Evolutionary conservation across 2,888 invertebrate genomes (phyloP).

Genomic region (Bombylius discolor): DNA sequence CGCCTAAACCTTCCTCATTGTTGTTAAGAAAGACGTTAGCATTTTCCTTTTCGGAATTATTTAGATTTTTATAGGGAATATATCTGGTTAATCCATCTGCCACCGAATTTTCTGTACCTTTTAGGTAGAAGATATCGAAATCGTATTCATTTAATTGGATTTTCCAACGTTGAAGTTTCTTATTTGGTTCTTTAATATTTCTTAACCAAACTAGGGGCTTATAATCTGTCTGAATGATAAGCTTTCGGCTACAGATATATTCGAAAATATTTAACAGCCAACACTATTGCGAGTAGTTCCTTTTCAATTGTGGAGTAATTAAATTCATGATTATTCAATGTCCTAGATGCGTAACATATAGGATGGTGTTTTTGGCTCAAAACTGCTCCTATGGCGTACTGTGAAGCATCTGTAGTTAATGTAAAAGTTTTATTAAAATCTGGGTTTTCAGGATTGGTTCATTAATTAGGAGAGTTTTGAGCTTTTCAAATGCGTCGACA

Average conservation of each 20-base stretch:
- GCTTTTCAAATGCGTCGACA: not conserved
- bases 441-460: conserved; percentile 1
- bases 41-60: not conserved
- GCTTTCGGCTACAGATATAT: not conserved
- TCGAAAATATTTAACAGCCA: not conserved
- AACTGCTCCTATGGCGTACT: conserved; percentile 3
- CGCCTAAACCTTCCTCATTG: not conserved
- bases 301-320: not conserved
- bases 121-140: not conserved
- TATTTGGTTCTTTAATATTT: not conserved
- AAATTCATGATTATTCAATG: not conserved
- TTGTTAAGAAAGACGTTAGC: not conserved
- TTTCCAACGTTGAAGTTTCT: not conserved
- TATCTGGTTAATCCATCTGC: not conserved
- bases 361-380: not conserved
- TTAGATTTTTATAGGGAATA: not conserved
- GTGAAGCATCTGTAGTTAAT: conserved; percentile 4
- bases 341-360: not conserved
- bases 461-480: conserved; percentile 11
- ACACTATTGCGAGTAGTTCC: not conserved
- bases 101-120: not conserved
- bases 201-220: not conserved
- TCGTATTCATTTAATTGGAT: not conserved
- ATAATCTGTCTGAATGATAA: not conserved
- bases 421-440: conserved; percentile 2